A percentile compares a stretch with the other conserved stretches of the same genome.
These are phyloP conservation scores for Drosophila rhopaloa DNA, from an alignment of 1,140 invertebrate species.

Conservation along the genomic window DNA sequence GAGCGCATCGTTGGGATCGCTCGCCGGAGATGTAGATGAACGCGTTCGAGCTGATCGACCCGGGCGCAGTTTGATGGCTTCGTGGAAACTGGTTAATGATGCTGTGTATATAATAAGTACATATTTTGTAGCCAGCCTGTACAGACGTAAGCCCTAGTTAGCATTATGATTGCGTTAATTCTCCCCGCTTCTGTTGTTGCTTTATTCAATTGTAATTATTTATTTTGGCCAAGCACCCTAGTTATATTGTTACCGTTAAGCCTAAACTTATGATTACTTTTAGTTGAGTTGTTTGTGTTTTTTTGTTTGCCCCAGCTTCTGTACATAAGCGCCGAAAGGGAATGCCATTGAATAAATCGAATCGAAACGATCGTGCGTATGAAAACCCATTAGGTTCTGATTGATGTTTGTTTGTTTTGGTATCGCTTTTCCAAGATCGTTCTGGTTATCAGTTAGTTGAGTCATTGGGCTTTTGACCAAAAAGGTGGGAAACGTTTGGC, in stretches of 20 bases:
- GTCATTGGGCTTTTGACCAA: slow-evolving; percentile 17
- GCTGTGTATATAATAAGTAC: slow-evolving; percentile 35
- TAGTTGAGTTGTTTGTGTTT: slow-evolving; percentile 38
- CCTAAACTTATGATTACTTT: slow-evolving; percentile 38
- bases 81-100: slow-evolving; percentile 35
- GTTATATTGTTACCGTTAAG: slow-evolving; percentile 35
- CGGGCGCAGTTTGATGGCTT: slow-evolving; percentile 45
- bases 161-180: slow-evolving; percentile 20
- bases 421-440: slow-evolving; percentile 7
- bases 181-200: slow-evolving; percentile 22
- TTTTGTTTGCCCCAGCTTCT: slow-evolving; percentile 38
- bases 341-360: slow-evolving; percentile 77
- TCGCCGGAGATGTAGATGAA: slow-evolving; percentile 5
- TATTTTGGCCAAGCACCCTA: slow-evolving; percentile 44
- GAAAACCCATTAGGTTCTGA: slow-evolving; percentile 16
- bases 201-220: slow-evolving; percentile 48
- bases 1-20: slow-evolving; percentile 9
- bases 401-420: slow-evolving; percentile 17
- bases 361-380: slow-evolving; percentile 16
- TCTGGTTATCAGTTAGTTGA: slow-evolving; percentile 31
- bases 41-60: slow-evolving; percentile 8
- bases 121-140: slow-evolving; percentile 26
- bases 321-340: slow-evolving; percentile 60
- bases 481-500: slow-evolving; percentile 29
- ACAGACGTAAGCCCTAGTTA: slow-evolving; percentile 32